Evolutionary conservation across 2,888 invertebrate genomes (phyloP).

Genomic region (Pyrgus malvae): DNA sequence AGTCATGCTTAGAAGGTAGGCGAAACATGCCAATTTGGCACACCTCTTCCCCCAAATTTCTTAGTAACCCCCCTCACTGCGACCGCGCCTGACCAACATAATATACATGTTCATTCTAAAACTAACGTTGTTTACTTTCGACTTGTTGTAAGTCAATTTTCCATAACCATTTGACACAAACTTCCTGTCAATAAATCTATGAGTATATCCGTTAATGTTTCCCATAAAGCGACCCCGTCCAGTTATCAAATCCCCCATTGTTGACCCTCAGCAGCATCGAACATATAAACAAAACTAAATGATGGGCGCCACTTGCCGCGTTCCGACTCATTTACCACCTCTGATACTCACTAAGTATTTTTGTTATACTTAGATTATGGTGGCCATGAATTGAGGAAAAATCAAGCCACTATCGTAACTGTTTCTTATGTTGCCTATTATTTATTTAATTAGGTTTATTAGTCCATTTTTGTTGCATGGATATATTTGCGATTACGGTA

Average conservation of each 20-base stretch:
- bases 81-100: too few relatives aligned
- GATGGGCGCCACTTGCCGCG: constrained; percentile 43
- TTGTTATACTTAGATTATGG: neutral
- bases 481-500: too few relatives aligned
- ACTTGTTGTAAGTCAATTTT: too few relatives aligned
- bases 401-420: neutral
- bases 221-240: constrained; percentile 19
- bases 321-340: constrained; percentile 62
- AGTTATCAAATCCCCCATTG: constrained; percentile 38
- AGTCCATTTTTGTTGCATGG: too few relatives aligned
- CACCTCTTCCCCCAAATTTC: too few relatives aligned
- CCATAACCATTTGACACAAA: neutral
- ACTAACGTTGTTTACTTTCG: too few relatives aligned
- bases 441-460: too few relatives aligned
- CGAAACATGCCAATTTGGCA: too few relatives aligned
- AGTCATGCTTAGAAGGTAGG: too few relatives aligned
- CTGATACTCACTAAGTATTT: constrained; percentile 37
- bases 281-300: constrained; percentile 51
- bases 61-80: too few relatives aligned
- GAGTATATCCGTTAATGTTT: constrained; percentile 7
- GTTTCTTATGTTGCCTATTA: too few relatives aligned
- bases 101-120: too few relatives aligned
- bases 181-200: constrained; percentile 13
- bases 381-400: neutral
- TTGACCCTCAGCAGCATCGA: constrained; percentile 41